A percentile compares a stretch with the other conserved stretches of the same genome.
Conservation (phyloP, 2,888 invertebrate genomes). For the Catocala fraxini region DNA sequence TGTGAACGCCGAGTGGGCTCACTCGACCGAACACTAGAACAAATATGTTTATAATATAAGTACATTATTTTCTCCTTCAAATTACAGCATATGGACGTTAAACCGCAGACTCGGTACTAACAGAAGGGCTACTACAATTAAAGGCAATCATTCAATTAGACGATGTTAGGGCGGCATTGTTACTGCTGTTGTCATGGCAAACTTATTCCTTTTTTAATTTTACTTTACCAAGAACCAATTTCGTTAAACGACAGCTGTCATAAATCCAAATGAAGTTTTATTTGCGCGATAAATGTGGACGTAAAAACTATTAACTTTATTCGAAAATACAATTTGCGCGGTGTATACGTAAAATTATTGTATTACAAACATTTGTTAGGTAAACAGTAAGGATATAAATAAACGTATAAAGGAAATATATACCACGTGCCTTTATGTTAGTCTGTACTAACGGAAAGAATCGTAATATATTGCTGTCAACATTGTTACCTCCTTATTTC, state of each 20-base stretch:
- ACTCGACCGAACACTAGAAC: conserved; percentile 7
- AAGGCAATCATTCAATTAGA: conserved; percentile 77
- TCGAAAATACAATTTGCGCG: conserved; percentile 21
- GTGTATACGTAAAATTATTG: conserved; percentile 14
- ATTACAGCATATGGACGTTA: conserved; percentile 59
- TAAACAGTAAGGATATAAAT: conserved; percentile 4
- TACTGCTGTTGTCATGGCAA: conserved; percentile 54
- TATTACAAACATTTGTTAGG: conserved; percentile 5
- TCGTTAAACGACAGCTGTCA: conserved; percentile 18
- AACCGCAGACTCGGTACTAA: conserved; percentile 68
- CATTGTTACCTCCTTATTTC: conserved; percentile 18
- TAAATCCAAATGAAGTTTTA: conserved; percentile 26
- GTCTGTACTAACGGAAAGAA: conserved; percentile 17
- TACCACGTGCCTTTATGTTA: conserved; percentile 22
- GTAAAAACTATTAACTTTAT: conserved; percentile 8
- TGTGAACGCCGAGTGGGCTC: conserved; percentile 13
- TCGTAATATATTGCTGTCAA: conserved; percentile 22
- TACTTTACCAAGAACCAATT: conserved; percentile 23
- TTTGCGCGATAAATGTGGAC: conserved; percentile 8
- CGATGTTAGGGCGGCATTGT: conserved; percentile 55
- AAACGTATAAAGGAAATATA: conserved; percentile 7
- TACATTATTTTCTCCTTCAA: conserved; percentile 38
- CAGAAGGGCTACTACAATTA: conserved; percentile 70
- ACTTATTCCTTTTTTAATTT: conserved; percentile 20
- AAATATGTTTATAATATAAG: conserved; percentile 11